These are phyloP conservation scores for Silvanus unidentatus DNA, from an alignment of 2,888 invertebrate genomes.

Conservation along the genomic window DNA sequence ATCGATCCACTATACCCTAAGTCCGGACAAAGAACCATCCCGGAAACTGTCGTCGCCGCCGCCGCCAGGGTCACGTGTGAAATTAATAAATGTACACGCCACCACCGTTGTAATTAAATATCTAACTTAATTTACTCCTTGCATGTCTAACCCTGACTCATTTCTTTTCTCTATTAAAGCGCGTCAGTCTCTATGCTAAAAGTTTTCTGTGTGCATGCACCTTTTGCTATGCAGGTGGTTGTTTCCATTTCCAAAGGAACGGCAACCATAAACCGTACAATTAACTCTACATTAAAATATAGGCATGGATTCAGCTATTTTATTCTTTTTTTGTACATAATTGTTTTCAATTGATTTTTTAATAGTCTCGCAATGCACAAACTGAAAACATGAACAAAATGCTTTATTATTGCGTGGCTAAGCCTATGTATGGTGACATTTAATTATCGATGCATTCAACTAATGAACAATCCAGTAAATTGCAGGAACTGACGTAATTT, in stretches of 20 bases:
- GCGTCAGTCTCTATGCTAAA: slow-evolving; percentile 1
- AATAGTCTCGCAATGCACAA: background rate
- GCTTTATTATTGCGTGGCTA: slow-evolving; percentile 3
- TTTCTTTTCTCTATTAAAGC: slow-evolving; percentile 5
- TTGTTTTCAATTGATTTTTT: too few species aligned
- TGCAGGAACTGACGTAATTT: slow-evolving; percentile 41
- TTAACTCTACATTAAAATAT: too few species aligned
- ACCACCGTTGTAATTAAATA: slow-evolving; percentile 42
- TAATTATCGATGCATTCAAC: slow-evolving; percentile 43
- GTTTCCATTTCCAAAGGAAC: too few species aligned
- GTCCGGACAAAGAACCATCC: slow-evolving; percentile 34
- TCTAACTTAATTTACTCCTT: slow-evolving; percentile 41
- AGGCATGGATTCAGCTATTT: too few species aligned
- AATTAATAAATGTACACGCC: slow-evolving; percentile 45
- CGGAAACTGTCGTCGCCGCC: slow-evolving; percentile 32
- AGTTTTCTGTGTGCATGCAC: background rate
- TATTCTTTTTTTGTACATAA: too few species aligned
- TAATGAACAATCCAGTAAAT: slow-evolving; percentile 42
- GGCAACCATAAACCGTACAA: too few species aligned
- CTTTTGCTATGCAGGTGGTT: too few species aligned
- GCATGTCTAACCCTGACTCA: slow-evolving; percentile 28
- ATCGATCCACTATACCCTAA: slow-evolving; percentile 22
- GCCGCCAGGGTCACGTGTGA: slow-evolving; percentile 40
- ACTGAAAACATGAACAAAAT: slow-evolving; percentile 1
- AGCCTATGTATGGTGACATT: slow-evolving; percentile 9